Evolutionary conservation across 2,888 invertebrate genomes (phyloP), one percentile per base, ranked within the genome.

Genomic region (Taphrorychus bicolor): DNA sequence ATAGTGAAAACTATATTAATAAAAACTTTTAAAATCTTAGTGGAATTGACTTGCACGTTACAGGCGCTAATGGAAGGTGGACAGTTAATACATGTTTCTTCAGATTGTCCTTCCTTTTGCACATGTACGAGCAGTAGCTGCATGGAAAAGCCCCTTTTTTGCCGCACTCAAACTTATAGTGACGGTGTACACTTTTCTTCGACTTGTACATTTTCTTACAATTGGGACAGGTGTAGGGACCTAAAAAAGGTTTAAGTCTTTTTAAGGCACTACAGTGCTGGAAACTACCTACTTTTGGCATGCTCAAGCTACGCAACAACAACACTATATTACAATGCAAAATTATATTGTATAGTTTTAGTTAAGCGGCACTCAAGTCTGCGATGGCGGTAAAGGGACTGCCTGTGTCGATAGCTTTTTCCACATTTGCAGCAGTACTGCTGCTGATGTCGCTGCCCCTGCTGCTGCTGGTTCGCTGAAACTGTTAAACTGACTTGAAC

Each of bases 41-140:
- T n/a, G n/a, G n/a, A n/a, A n/a, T n/a, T n/a, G n/a, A n/a, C n/a
- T n/a, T n/a, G n/a, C n/a, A n/a, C n/a, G n/a, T n/a, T n/a, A n/a
- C n/a, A n/a, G n/a, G n/a, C n/a, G n/a, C n/a, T n/a, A n/a, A n/a
- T n/a, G n/a, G n/a, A n/a, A n/a, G n/a, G 32, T 32, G 32, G 11
- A 32, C 32, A 9, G 32, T 9, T 9, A 32, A 7, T 2, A 32
- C 3, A 3, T 32, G 32, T 32, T 32, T 32, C 24, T 75, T 82
- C 71, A 86, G 80, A 77, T 86, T 86, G 79, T 86, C 86, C 76
- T 87, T 88, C 81, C 89, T 87, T 76, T 88, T 87, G 75, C 87
- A 87, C 71, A 86, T 85, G 80, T 87, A 87, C 72, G 85, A 84
- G 79, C 89, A 89, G 79, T 87, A 84, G 68, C 85, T 85, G 78